These are phyloP conservation scores for Spilogale gracilis DNA, from an alignment of 2,113 vertebrate species.

Conservation along the genomic window DNA sequence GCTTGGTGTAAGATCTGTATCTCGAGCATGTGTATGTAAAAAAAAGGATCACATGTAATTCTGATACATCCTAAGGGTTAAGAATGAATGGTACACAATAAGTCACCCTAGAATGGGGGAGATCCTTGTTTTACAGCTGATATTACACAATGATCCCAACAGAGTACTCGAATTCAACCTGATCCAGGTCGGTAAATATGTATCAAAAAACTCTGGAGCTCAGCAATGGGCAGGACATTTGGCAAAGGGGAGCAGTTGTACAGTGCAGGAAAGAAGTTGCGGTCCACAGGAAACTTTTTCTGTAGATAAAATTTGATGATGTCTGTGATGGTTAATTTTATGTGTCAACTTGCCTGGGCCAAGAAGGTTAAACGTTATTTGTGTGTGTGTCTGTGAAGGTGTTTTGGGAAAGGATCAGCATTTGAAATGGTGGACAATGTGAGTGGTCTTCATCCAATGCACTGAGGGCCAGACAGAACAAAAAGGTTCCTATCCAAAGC, in stretches of 20 bases:
- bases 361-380: not conserved
- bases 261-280: not conserved
- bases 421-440: not conserved
- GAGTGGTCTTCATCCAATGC: not conserved
- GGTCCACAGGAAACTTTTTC: not conserved
- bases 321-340: not conserved
- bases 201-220: not conserved
- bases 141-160: not conserved
- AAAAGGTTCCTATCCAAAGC: not conserved
- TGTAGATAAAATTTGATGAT: not conserved
- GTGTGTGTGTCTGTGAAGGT: not conserved
- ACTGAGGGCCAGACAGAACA: not conserved
- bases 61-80: not conserved
- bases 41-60: constrained; percentile 11
- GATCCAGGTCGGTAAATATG: not conserved
- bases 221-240: not conserved
- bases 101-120: not conserved
- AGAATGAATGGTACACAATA: not conserved
- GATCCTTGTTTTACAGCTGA: not conserved
- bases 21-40: not conserved
- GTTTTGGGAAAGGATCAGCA: not conserved
- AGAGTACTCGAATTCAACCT: not conserved
- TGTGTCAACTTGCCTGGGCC: not conserved
- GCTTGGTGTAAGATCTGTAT: not conserved
- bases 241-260: not conserved